phyloP scores from a whole-genome alignment of 2,113 vertebrate genomes.

The Lophura nycthemera region DNA sequence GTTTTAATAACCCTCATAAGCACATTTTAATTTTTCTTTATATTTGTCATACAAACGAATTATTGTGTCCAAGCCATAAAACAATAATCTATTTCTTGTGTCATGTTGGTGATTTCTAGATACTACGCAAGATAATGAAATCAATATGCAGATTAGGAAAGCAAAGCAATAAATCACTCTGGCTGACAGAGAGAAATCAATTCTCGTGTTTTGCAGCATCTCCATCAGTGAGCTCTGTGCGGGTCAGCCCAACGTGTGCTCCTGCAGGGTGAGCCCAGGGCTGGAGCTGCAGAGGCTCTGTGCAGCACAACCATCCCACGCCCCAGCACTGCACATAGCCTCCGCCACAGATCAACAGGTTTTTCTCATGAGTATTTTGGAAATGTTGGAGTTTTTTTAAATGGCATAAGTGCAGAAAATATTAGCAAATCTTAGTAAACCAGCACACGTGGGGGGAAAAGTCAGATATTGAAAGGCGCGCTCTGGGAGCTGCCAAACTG shows the following conservation, averaged over 20 bases:
- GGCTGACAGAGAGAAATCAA: neutral
- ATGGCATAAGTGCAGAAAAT: no score
- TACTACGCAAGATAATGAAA: neutral
- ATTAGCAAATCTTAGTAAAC: neutral
- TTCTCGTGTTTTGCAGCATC: neutral
- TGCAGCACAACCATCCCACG: no score
- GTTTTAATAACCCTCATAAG: neutral
- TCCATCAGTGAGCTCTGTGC: no score
- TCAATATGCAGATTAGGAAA: neutral
- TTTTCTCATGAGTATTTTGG: no score
- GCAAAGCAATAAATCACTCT: neutral
- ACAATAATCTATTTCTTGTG: slow-evolving; percentile 4
- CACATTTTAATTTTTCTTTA: neutral
- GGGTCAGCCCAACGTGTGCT: no score
- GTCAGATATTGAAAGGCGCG: accelerated
- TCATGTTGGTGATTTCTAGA: neutral
- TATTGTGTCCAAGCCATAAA: slow-evolving; percentile 21
- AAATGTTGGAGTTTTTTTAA: no score
- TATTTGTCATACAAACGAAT: slow-evolving; percentile 30
- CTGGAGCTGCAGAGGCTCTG: no score
- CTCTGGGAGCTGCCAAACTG: accelerated
- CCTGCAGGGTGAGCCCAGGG: no score
- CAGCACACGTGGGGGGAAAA: neutral
- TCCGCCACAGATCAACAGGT: no score
- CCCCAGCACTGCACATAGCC: no score